Percentiles rank a stretch among this genome's conserved stretches.
Evolutionary conservation across 2,797 vertebrate species (phyloP).

Genomic region (Eupleurogrammus muticus): DNA sequence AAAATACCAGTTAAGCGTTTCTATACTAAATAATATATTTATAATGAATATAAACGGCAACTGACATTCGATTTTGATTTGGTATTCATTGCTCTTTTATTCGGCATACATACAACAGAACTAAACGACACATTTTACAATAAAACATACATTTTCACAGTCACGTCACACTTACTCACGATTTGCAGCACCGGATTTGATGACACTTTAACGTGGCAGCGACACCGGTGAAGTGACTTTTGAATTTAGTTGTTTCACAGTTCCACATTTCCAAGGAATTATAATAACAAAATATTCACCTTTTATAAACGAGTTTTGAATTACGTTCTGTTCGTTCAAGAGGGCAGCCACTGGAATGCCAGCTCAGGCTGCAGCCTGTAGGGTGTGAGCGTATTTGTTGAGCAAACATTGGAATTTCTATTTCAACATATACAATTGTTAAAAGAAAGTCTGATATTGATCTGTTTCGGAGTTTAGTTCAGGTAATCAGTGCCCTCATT

Average conservation of each 20-base stretch:
- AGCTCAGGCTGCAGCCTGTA: conserved; percentile 5
- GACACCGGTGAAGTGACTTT: conserved; percentile 8
- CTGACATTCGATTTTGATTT: fast-evolving
- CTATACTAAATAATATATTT: fast-evolving
- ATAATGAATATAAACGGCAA: fast-evolving
- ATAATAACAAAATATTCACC: not conserved
- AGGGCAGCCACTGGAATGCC: not conserved
- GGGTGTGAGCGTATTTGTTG: not conserved
- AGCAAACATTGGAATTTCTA: not conserved
- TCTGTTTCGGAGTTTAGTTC: not conserved
- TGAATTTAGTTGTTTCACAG: fast-evolving
- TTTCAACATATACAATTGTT: not conserved
- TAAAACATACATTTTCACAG: not conserved
- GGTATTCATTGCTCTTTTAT: fast-evolving
- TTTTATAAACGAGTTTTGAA: conserved; percentile 10
- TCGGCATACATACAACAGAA: conserved; percentile 28
- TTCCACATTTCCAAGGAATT: fast-evolving
- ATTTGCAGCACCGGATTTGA: not conserved
- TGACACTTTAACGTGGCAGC: fast-evolving
- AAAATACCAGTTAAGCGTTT: fast-evolving
- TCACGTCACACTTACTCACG: not conserved
- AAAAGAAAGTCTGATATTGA: not conserved
- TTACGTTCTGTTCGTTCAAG: not conserved
- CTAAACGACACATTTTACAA: fast-evolving
- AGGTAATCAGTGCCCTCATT: not conserved